phyloP scores from a whole-genome alignment of 2,797 vertebrate species.

The Manis crassicaudata region DNA sequence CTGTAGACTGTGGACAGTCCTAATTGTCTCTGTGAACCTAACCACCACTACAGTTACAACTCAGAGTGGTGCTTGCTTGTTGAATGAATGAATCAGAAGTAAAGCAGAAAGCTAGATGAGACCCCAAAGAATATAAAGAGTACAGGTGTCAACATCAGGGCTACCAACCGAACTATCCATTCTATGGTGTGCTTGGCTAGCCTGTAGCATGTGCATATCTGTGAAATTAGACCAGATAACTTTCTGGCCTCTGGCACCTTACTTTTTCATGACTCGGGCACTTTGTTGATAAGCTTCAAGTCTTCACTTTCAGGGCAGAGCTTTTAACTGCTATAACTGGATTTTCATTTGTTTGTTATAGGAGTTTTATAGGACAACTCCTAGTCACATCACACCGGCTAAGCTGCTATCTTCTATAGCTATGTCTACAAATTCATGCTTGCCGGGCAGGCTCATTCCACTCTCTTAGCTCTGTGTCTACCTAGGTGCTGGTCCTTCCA shows the following conservation, averaged over 20 bases:
- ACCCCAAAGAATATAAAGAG: background rate
- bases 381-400: background rate
- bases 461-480: background rate
- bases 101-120: background rate
- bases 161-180: accelerated
- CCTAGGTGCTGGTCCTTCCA: background rate
- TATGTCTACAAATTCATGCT: background rate
- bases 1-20: background rate
- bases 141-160: background rate
- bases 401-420: background rate
- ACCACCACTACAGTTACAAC: background rate
- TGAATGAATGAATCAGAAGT: background rate
- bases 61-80: background rate
- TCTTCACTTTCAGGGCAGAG: background rate
- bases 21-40: background rate
- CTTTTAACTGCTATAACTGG: background rate
- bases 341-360: background rate
- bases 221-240: background rate
- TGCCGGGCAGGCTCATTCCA: background rate
- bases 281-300: background rate
- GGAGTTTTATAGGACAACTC: background rate
- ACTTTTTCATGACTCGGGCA: background rate
- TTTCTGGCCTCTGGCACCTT: background rate
- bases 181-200: background rate
- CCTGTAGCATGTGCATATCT: background rate